phyloP scores from a whole-genome alignment of 2,888 invertebrate species.

The Aricia artaxerxes region DNA sequence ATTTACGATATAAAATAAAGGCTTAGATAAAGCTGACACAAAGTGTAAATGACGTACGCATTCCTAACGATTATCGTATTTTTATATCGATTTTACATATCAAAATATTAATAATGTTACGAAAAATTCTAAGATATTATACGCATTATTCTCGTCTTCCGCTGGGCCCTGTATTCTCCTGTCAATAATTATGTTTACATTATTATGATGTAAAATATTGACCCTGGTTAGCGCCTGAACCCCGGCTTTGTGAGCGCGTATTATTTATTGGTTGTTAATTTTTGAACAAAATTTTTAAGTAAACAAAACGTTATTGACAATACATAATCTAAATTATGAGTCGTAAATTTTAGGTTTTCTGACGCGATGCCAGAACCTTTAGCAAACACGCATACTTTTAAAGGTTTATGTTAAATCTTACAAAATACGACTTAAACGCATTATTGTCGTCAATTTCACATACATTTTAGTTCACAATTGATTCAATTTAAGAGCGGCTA shows the following conservation, averaged over 20 bases:
- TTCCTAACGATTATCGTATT: slow-evolving; percentile 26
- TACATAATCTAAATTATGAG: slow-evolving; percentile 19
- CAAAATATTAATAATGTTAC: slow-evolving; percentile 12
- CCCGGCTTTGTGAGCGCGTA: slow-evolving; percentile 1
- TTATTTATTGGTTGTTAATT: slow-evolving; percentile 28
- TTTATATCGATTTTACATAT: slow-evolving; percentile 22
- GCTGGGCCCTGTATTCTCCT: background rate
- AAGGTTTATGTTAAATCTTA: slow-evolving; percentile 22
- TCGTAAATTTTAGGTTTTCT: slow-evolving; percentile 18
- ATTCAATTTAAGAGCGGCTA: background rate
- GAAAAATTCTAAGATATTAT: slow-evolving; percentile 4
- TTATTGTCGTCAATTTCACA: background rate
- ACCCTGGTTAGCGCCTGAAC: slow-evolving; percentile 24
- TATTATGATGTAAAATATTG: slow-evolving; percentile 27
- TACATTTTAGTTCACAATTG: background rate
- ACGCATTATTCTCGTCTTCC: background rate
- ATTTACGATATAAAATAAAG: slow-evolving; percentile 33
- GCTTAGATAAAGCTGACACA: slow-evolving; percentile 30
- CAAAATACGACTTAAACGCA: background rate
- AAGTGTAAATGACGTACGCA: slow-evolving; percentile 28
- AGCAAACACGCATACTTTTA: background rate
- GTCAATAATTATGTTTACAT: slow-evolving; percentile 23
- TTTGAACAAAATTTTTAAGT: slow-evolving; percentile 10
- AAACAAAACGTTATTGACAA: slow-evolving; percentile 17
- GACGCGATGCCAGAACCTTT: background rate